Base-by-base conservation (phyloP, 2,888 invertebrate species). In the Heterodera filipjevi region DNA sequence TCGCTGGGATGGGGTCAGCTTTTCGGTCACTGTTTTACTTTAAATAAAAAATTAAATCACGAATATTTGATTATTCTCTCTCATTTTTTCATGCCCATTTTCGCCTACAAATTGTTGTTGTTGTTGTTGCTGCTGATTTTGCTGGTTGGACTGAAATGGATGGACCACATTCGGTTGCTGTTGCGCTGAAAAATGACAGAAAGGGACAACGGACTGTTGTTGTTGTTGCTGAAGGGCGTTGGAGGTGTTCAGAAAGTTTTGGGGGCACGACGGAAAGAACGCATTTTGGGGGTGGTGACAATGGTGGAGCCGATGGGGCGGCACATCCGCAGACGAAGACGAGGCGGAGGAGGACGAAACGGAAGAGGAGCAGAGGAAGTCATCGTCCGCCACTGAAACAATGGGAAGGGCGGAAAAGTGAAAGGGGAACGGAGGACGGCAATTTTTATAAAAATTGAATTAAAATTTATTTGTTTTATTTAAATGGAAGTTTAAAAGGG, bases 71-170 rank as follows among this genome's bases (percentile, higher is more conserved):
- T n/a, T n/a, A n/a, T n/a, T n/a, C n/a, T n/a, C n/a, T n/a, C n/a
- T n/a, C n/a, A n/a, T n/a, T 53, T 5, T 19, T 6, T 53, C 22
- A 14, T 22, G 16, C 12, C 16, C 22, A 22, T 22, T 53, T 59
- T n/a, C 27, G 27, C 59, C 27, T 27, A 59, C 59, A 59, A 59
- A 59, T 59, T 59, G 53, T 53, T 78, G n/a, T n/a, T n/a, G n/a
- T n/a, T n/a, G n/a, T n/a, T n/a, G n/a, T n/a, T n/a, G 74, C 27
- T 59, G 75, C 30, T 75, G 80, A 83, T 83, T 81, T 82, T 84
- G 79, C 81, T 82, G 83, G 80, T 83, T 84, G 46, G 82, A 81
- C 66, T 85, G 84, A 77, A 84, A 84, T n/a, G 83, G 1, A 8
- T 49, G 49, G 6, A 27, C 59, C 59, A 59, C 10, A 27, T n/a